phyloP scores from a whole-genome alignment of 2,797 vertebrate species.

The Sebastes melanostomus region DNA sequence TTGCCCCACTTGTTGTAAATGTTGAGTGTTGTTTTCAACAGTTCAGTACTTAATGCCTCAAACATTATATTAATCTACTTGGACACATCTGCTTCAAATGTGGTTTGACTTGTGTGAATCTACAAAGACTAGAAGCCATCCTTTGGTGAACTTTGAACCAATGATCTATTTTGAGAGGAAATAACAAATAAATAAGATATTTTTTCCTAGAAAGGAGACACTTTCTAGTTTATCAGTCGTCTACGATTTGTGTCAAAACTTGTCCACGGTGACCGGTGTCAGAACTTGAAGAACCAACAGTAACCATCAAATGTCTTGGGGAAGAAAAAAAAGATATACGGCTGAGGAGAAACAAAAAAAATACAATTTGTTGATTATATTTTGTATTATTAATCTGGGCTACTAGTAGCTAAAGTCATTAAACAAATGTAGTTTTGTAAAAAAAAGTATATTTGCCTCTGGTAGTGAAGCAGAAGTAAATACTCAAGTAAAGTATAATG shows the following conservation, averaged over 20 bases:
- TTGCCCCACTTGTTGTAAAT: background rate
- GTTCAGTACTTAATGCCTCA: too few relatives aligned
- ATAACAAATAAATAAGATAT: background rate
- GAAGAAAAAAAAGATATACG: background rate
- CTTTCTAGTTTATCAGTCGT: background rate
- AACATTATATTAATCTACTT: background rate
- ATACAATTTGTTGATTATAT: background rate
- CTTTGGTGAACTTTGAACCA: background rate
- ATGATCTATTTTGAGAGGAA: background rate
- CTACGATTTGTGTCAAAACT: background rate
- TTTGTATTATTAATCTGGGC: background rate
- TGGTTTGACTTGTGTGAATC: background rate
- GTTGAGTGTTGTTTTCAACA: background rate
- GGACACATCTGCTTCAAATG: background rate
- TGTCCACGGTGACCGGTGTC: background rate
- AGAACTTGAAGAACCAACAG: background rate
- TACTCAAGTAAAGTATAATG: background rate
- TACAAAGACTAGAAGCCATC: background rate
- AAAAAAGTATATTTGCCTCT: background rate
- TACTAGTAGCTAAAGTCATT: background rate
- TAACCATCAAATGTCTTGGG: background rate
- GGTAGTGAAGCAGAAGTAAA: background rate
- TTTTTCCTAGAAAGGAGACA: background rate
- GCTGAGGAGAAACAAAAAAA: background rate
- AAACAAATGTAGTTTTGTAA: background rate